Evolutionary conservation across 2,888 invertebrate species (phyloP), one percentile per base, ranked within the genome.

Genomic region (Coenonympha arcania): DNA sequence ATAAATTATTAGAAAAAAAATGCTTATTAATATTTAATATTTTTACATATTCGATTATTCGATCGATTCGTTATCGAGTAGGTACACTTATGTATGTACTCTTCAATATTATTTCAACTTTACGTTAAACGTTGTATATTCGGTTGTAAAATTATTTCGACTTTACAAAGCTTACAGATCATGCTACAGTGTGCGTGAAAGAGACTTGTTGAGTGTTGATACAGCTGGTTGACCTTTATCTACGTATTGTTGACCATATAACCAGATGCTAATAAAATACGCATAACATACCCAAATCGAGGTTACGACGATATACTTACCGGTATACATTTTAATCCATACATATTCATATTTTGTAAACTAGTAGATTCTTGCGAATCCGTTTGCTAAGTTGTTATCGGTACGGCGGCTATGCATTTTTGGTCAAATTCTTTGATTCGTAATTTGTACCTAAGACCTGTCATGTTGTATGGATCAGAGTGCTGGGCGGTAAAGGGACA

Each of bases 191-290:
- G 9, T 19, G n/a, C 20, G 36, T 36, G 36, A 36, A 36, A 6
- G 18, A 0, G 18, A 2, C 19, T 33, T 15, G 8, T n/a, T 15
- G n/a, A n/a, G n/a, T n/a, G 15, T 9, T 20, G 3, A 8, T 24
- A 13, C 4, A 22, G 8, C 39, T 39, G 6, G 39, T 39, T 22
- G 24, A 39, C 39, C 39, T 39, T 39, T 24, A n/a, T 11, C 39
- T 24, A 24, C 39, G 15, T 39, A 39, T 39, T 39, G 39, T 39
- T 39, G 24, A 39, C 24, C 39, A 39, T 39, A 39, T 39, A 39
- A 39, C 24, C 39, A 39, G 22, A 39, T 39, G 39, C 22, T 39
- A 39, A 39, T 39, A 39, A 39, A 39, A 39, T 39, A 39, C 22
- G 24, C 39, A 39, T 24, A 24, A 9, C 39, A 22, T 39, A 39